Evolutionary conservation across 2,113 vertebrate species (phyloP).

Genomic region (Isurus oxyrinchus): DNA sequence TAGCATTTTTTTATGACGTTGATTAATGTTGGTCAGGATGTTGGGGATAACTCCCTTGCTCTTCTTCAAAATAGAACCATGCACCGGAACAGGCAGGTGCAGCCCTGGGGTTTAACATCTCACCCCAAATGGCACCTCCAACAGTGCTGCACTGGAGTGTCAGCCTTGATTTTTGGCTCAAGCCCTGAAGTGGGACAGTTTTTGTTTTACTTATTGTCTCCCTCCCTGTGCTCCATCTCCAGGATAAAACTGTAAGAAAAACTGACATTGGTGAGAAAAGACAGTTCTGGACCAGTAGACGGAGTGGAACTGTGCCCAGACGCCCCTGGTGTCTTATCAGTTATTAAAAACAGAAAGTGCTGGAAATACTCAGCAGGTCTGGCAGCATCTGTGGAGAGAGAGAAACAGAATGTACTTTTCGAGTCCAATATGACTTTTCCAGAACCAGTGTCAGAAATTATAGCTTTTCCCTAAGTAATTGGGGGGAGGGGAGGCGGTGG

Average conservation of each 20-base stretch:
- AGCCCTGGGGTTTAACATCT: background rate
- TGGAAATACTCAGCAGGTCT: no score
- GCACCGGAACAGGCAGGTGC: no score
- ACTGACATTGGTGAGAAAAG: no score
- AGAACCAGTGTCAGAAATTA: background rate
- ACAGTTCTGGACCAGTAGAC: no score
- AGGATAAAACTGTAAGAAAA: background rate
- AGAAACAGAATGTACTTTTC: no score
- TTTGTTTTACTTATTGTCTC: no score
- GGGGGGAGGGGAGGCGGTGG: background rate
- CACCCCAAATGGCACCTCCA: background rate
- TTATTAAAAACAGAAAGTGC: background rate
- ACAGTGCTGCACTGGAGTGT: background rate
- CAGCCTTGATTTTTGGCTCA: no score
- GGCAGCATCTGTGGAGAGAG: background rate
- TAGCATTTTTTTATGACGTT: no score
- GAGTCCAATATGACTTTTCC: background rate
- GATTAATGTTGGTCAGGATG: background rate
- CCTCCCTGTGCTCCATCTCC: no score
- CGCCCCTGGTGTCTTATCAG: no score
- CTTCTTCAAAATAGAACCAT: background rate
- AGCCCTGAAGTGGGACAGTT: no score
- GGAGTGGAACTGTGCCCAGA: no score
- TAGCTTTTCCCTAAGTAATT: background rate
- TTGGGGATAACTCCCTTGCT: background rate